Percentiles rank a stretch among this genome's conserved stretches.
Evolutionary conservation across 2,113 vertebrate species (phyloP).

Genomic region (human (Homo sapiens)): DNA sequence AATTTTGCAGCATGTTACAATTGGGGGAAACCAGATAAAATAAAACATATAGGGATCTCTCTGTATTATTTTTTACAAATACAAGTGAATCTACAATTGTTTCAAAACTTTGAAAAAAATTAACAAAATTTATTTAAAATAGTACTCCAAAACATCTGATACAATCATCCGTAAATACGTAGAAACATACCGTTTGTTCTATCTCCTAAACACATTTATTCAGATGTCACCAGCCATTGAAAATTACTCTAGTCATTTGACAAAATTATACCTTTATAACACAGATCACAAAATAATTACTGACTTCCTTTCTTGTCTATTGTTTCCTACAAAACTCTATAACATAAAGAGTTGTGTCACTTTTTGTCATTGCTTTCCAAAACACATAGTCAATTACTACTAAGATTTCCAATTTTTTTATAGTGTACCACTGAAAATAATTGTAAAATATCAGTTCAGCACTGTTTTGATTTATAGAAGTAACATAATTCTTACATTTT

Average conservation of each 20-base stretch:
- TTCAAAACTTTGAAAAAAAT: neutral
- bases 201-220: neutral
- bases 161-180: neutral
- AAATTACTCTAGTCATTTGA: neutral
- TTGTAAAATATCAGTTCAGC: neutral
- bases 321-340: neutral
- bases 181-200: neutral
- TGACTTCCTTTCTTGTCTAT: neutral
- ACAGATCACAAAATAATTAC: neutral
- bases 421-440: neutral
- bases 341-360: neutral
- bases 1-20: neutral
- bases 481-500: neutral
- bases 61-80: neutral
- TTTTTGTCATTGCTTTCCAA: neutral
- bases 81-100: no score
- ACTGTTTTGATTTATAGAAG: neutral
- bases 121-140: neutral
- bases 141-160: neutral
- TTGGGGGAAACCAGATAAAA: neutral
- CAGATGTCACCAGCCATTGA: neutral
- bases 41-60: neutral
- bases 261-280: neutral
- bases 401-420: neutral
- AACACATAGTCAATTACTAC: neutral